Evolutionary conservation across 2,797 vertebrate species (phyloP).

Genomic region (Protonibea diacanthus): DNA sequence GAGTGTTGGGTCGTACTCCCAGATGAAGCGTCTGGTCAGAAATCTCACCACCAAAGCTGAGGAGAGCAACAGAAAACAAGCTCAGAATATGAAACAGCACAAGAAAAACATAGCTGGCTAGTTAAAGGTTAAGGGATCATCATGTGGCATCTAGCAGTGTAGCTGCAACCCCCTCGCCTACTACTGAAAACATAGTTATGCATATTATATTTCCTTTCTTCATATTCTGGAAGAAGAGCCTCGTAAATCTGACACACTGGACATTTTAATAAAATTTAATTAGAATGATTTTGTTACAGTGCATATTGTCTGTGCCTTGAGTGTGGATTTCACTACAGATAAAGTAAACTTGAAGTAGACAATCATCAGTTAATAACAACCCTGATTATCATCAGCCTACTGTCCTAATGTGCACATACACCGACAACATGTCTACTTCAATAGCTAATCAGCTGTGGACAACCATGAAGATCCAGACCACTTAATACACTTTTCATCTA

Average conservation of each 20-base stretch:
- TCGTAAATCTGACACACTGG: background rate
- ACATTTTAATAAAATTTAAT: background rate
- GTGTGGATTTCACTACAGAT: background rate
- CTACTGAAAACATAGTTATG: too few relatives aligned
- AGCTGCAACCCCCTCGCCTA: too few relatives aligned
- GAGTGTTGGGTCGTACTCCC: conserved; percentile 97
- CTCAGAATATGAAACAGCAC: conserved; percentile 33
- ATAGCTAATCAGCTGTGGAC: conserved; percentile 33
- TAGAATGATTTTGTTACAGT: background rate
- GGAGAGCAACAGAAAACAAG: conserved; percentile 52
- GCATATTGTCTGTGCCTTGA: background rate
- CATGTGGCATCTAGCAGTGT: too few relatives aligned
- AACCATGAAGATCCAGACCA: conserved; percentile 3
- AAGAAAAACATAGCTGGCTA: background rate
- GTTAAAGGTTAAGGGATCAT: background rate
- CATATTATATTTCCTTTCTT: too few relatives aligned
- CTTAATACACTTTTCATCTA: conserved; percentile 55
- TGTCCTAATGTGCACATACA: conserved; percentile 5
- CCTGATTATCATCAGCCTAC: conserved; percentile 14
- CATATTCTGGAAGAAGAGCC: too few relatives aligned
- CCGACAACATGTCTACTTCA: background rate
- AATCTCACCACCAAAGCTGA: conserved; percentile 96
- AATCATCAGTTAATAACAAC: background rate
- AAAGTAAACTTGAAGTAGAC: background rate
- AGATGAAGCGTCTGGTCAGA: conserved; percentile 98